Evolutionary conservation across 2,113 vertebrate genomes (phyloP), one percentile per base, ranked within the genome.

Genomic region (Apistogramma diplotaenia): DNA sequence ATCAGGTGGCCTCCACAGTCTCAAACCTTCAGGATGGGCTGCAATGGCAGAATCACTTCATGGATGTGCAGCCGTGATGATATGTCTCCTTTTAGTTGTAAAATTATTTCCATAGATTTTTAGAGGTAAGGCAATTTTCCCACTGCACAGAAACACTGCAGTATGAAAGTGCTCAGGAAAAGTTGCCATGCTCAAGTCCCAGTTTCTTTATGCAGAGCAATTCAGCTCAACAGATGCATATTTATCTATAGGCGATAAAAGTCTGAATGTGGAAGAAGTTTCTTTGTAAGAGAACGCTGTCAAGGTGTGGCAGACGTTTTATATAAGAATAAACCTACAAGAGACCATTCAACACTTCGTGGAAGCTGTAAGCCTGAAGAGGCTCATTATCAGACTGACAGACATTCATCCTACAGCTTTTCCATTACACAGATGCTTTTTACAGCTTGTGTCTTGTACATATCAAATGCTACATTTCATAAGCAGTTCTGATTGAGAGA

Each of bases 321-420:
- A 70, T 51, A 31, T 31, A 51, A 70, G 65, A 51, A 51, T 31
- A 65, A 51, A 74, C 15, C 1, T 6, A 27, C 72, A 8, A 1
- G 21, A 70, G 55, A 81, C 65, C 54, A 76, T 46, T 40, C 23
- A 21, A 62, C 55, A 79, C 59, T 58, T 78, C 56, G 6, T 74
- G 25, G 56, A 75, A 0, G 43, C 65, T 70, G 25, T 51, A 72
- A 85, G 79, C 54, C 16, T 67, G 61, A 73, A 61, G 74, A 85
- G 53, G 40, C 76, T 87, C 82, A 85, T 73, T 76, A 85, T 78
- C 29, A 57, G 76, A 27, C 65, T 70, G 43, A 81, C 61, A 73
- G 81, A 67, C 67, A 78, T 84, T 78, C 33, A 71, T 87, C 76
- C 73, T 29, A 65, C 75, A 75, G 78, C 43, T 56, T 65, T 81